Conservation (phyloP, 2,113 vertebrate species). For the Plecturocebus donacophilus region DNA sequence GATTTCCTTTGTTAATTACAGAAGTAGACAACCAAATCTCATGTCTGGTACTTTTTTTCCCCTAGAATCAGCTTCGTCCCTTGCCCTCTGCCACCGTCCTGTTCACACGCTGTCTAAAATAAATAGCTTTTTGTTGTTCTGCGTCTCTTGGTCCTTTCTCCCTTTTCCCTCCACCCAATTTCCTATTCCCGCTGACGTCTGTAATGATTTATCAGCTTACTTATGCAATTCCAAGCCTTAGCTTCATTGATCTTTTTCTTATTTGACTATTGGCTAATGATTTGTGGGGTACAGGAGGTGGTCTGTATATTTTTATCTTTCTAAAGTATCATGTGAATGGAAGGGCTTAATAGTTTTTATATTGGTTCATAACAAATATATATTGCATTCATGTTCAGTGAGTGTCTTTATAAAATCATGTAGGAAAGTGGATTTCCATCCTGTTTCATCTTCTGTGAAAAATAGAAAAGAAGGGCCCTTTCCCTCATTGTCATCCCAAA, state of each 20-base stretch:
- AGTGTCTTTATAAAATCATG: neutral
- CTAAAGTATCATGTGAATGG: neutral
- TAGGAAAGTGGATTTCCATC: neutral
- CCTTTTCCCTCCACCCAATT: neutral
- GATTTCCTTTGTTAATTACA: neutral
- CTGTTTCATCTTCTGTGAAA: neutral
- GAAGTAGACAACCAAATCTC: neutral
- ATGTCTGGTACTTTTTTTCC: neutral
- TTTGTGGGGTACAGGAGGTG: neutral
- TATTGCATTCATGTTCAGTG: neutral
- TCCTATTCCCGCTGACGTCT: neutral
- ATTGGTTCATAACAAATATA: neutral
- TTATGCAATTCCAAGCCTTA: neutral
- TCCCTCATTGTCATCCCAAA: neutral
- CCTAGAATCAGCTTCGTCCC: neutral
- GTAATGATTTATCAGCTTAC: neutral
- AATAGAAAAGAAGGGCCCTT: neutral
- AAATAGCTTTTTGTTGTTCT: neutral
- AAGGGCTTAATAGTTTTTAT: neutral
- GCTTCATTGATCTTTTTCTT: neutral
- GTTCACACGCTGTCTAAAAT: neutral
- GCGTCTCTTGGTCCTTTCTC: neutral
- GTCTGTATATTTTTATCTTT: neutral
- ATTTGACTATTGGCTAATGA: neutral
- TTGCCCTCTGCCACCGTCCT: neutral